phyloP scores from a whole-genome alignment of 2,113 vertebrate species.

The Pollimyrus isidori region DNA sequence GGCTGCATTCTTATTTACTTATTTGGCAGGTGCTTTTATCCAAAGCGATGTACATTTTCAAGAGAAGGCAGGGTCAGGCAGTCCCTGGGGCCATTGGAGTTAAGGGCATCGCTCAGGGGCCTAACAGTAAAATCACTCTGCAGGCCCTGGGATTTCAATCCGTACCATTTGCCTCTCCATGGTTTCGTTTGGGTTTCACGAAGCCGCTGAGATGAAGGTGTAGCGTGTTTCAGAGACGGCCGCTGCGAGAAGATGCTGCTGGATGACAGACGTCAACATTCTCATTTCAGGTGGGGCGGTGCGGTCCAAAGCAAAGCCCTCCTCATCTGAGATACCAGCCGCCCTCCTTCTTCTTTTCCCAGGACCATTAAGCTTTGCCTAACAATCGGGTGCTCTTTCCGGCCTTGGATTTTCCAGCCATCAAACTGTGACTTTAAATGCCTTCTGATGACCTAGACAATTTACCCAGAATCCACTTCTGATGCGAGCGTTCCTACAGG shows the following conservation, averaged over 20 bases:
- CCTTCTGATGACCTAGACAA: neutral
- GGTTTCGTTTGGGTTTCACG: neutral
- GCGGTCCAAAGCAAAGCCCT: neutral
- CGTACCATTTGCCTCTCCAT: neutral
- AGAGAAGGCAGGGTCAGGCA: neutral
- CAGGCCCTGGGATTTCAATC: neutral
- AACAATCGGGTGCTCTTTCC: neutral
- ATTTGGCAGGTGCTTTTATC: neutral
- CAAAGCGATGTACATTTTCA: neutral
- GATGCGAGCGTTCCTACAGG: neutral
- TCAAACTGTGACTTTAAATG: neutral
- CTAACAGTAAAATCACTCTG: neutral
- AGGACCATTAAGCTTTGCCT: no score
- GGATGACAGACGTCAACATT: neutral
- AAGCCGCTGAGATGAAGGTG: neutral
- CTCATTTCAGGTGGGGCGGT: neutral
- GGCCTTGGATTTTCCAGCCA: neutral
- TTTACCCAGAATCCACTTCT: constrained; percentile 7
- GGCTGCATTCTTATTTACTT: neutral
- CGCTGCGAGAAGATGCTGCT: neutral
- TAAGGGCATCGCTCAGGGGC: neutral
- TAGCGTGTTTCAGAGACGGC: neutral
- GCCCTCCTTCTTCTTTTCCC: neutral
- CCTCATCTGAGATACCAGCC: neutral
- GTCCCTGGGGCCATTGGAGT: neutral